Percentiles rank a stretch among this genome's conserved stretches.
Evolutionary conservation across 2,888 invertebrate genomes (phyloP).

Genomic region (Gastracanthus pulcherrimus): DNA sequence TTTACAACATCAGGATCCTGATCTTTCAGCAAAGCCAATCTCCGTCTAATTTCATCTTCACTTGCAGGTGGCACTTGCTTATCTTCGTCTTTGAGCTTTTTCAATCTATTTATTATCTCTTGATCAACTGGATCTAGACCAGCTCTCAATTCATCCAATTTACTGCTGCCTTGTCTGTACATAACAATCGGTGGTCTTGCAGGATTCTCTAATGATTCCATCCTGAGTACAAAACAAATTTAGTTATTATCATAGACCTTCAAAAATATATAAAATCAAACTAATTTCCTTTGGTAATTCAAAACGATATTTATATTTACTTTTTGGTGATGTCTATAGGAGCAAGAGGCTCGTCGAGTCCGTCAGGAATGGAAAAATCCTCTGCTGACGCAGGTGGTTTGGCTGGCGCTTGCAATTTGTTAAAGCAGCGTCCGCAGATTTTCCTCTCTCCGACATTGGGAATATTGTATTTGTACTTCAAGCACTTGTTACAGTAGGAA

Average conservation of each 20-base stretch:
- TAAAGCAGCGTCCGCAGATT: conserved; percentile 82
- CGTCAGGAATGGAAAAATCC: conserved; percentile 57
- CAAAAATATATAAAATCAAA: not conserved
- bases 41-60: conserved; percentile 82
- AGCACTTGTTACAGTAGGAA: conserved; percentile 90
- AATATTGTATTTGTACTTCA: conserved; percentile 85
- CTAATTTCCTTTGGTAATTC: too few relatives aligned
- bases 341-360: conserved; percentile 61
- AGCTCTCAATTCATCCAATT: conserved; percentile 73
- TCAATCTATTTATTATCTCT: conserved; percentile 83
- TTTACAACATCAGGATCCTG: conserved; percentile 73
- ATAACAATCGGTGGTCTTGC: conserved; percentile 80
- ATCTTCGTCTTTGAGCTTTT: conserved; percentile 83
- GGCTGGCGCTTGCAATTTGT: conserved; percentile 69
- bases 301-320: conserved; percentile 55
- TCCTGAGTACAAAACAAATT: too few relatives aligned
- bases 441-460: conserved; percentile 82
- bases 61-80: conserved; percentile 78
- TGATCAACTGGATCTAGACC: conserved; percentile 80
- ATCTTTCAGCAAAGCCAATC: conserved; percentile 85
- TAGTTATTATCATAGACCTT: not conserved
- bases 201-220: conserved; percentile 77
- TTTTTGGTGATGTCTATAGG: conserved; percentile 70
- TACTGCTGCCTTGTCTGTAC: conserved; percentile 77
- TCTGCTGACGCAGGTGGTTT: conserved; percentile 52